These are phyloP conservation scores for Podabrus alpinus DNA, from an alignment of 2,888 invertebrate species.

Conservation along the genomic window DNA sequence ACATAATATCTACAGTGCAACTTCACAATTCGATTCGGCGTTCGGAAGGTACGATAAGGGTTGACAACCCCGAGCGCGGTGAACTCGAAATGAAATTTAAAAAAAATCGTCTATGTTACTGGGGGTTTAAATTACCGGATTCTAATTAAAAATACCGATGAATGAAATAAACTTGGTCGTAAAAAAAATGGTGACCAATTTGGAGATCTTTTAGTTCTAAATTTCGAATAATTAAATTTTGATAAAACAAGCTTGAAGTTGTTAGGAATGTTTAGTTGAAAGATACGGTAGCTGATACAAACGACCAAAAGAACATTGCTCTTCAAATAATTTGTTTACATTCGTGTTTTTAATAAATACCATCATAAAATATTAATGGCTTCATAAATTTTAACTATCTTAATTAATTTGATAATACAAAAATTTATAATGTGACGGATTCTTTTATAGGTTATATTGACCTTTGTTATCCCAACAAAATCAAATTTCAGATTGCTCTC, in stretches of 20 bases:
- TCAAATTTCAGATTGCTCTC: neutral
- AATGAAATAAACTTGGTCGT: slow-evolving; percentile 25
- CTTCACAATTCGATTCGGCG: neutral
- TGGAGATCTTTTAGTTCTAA: slow-evolving; percentile 43
- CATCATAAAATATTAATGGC: neutral
- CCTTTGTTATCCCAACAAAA: neutral
- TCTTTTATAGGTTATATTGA: neutral
- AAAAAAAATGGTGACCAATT: slow-evolving; percentile 32
- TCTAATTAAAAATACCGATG: neutral
- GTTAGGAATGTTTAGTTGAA: slow-evolving; percentile 41
- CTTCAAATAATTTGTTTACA: slow-evolving; percentile 9
- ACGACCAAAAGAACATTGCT: slow-evolving; percentile 31
- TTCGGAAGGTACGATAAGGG: neutral
- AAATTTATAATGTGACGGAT: neutral
- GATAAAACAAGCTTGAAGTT: slow-evolving; percentile 45
- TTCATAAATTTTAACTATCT: neutral
- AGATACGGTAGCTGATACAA: slow-evolving; percentile 44
- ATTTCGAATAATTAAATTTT: slow-evolving; percentile 47
- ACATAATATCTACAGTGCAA: neutral
- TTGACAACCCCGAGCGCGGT: neutral
- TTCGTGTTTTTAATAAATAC: neutral
- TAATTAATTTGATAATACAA: neutral
- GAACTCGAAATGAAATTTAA: neutral
- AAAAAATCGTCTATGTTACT: neutral
- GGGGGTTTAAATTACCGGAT: neutral